Evolutionary conservation across 1,140 invertebrate genomes (phyloP).

Genomic region (Drosophila bipectinata): DNA sequence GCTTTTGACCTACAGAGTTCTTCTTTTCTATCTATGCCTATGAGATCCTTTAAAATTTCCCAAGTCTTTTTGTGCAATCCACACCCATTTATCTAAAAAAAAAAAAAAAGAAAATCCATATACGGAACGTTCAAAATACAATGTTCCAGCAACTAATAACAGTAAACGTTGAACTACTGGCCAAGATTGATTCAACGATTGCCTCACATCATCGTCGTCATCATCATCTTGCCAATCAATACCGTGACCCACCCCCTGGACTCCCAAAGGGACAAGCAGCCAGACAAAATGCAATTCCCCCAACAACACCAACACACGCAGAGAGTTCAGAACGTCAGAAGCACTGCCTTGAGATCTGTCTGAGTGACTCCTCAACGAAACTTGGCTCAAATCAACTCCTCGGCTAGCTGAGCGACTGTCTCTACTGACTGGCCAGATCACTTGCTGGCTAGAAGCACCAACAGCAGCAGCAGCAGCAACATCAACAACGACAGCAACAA

Average conservation of each 20-base stretch:
- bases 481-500: slow-evolving; percentile 29
- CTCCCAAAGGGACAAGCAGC: slow-evolving; percentile 5
- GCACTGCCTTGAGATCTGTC: slow-evolving; percentile 33
- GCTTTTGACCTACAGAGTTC: too few relatives aligned
- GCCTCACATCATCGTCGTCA: slow-evolving; percentile 61
- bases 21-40: neutral
- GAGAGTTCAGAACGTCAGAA: slow-evolving; percentile 8
- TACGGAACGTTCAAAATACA: slow-evolving; percentile 41
- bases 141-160: slow-evolving; percentile 63
- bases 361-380: slow-evolving; percentile 24
- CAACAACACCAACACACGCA: slow-evolving; percentile 35
- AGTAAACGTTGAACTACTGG: slow-evolving; percentile 74
- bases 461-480: slow-evolving; percentile 19
- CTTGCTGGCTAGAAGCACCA: slow-evolving; percentile 28
- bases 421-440: slow-evolving; percentile 57
- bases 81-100: neutral
- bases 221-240: slow-evolving; percentile 56
- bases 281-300: slow-evolving; percentile 44
- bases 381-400: slow-evolving; percentile 2
- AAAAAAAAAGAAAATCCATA: slow-evolving; percentile 8
- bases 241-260: slow-evolving; percentile 1
- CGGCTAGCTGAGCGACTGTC: slow-evolving; percentile 54
- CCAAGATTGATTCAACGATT: slow-evolving; percentile 73
- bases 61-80: neutral
- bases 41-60: neutral